phyloP scores from a whole-genome alignment of 2,797 vertebrate genomes.

The Microctenopoma steveboyesi region DNA sequence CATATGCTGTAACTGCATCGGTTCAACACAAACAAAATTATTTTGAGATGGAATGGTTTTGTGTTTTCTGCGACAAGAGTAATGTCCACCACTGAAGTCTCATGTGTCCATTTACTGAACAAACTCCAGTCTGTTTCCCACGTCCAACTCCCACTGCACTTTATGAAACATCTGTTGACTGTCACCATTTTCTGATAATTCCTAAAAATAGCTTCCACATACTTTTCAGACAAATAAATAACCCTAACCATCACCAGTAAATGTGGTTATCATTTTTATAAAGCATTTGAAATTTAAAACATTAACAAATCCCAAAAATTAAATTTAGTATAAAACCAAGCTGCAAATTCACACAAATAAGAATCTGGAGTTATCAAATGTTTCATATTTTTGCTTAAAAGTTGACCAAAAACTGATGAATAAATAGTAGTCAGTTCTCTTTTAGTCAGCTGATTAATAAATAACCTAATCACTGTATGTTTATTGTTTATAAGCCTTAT shows the following conservation, averaged over 20 bases:
- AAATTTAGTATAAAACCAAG: too few species aligned
- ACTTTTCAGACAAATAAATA: not conserved
- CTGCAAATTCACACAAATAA: too few species aligned
- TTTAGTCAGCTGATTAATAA: not conserved
- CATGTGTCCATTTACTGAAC: not conserved
- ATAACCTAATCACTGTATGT: not conserved
- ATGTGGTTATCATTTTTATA: not conserved
- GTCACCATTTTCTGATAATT: not conserved
- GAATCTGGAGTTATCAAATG: not conserved
- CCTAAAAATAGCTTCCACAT: not conserved
- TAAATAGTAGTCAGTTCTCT: not conserved
- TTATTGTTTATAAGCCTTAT: not conserved
- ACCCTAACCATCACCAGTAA: not conserved
- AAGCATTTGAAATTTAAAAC: not conserved
- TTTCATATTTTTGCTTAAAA: not conserved
- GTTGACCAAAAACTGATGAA: not conserved
- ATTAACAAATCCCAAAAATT: too few species aligned
- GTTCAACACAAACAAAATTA: not conserved
- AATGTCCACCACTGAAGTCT: not conserved
- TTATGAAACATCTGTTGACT: slow-evolving; percentile 10
- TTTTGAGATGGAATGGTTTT: not conserved
- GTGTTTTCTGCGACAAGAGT: not conserved
- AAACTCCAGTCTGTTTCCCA: not conserved
- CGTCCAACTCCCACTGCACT: slow-evolving; percentile 1
- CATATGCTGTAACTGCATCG: not conserved